Base-by-base conservation (phyloP, 2,113 vertebrate species). In the Zapornia atra region DNA sequence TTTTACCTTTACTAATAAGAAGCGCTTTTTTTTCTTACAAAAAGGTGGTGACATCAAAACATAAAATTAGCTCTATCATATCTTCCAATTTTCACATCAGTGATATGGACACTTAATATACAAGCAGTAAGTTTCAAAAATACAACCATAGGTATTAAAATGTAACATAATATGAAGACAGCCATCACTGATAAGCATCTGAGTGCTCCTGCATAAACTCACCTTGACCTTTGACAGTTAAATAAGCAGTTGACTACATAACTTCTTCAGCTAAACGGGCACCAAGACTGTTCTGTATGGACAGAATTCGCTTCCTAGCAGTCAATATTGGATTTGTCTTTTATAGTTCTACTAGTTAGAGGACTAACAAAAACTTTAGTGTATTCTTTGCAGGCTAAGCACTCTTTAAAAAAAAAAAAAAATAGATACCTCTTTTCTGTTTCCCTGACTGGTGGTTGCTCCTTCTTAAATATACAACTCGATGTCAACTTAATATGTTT, bases 41-140 rank as follows among this genome's bases (percentile, higher is more conserved):
- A 34, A 25, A 75, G 33, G 44, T 5, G 5, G 18, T 28, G 25
- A 48, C 28, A 22, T 70, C 34, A 69, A 77, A 88, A 31, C n/a
- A 86, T 63, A 77, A 56, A 68, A 38, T 36, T 24, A 46, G 12
- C 34, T 61, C 0, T 0, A 29, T 3, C 2, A 0, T 11, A 40
- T 6, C 46, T 70, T 66, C 64, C 64, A 46, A 18, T 33, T 61
- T 54, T 46, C 80, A 83, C 3, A 17, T 16, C 38, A 42, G 33
- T 11, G 13, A 19, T 3, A 51, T 4, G 31, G 95, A 54, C n/a
- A 59, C 5, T 51, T 38, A 12, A 21, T n/a, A 71, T 1, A 42
- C 15, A 36, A 81, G 82, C 15, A 34, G 36, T 10, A 56, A 33
- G 22, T 56, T 84, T 20, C 69, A 48, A 89, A 15, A 51, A 46